Conservation (phyloP, 2,113 vertebrate species). For the Scopus umbretta region DNA sequence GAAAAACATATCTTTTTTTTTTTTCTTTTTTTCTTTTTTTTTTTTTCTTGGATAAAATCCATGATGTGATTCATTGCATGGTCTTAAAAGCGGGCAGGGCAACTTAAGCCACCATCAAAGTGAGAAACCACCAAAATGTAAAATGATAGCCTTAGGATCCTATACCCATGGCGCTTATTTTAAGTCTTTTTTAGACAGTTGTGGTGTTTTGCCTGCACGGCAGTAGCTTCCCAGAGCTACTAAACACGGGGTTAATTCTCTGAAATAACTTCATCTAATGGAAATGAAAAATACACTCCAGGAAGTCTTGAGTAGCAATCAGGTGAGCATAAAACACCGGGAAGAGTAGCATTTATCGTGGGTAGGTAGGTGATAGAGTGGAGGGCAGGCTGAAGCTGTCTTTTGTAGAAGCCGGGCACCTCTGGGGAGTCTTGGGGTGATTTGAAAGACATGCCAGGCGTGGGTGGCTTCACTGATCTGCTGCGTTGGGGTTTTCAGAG, state of each 20-base stretch:
- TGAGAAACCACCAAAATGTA: slow-evolving; percentile 36
- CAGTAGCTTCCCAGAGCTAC: background rate
- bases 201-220: background rate
- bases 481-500: background rate
- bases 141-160: background rate
- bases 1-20: background rate
- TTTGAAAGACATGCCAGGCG: background rate
- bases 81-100: background rate
- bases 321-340: background rate
- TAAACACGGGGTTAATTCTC: background rate
- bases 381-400: background rate
- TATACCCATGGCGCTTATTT: background rate
- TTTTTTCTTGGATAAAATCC: background rate
- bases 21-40: background rate
- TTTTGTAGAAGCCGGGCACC: background rate
- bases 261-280: background rate
- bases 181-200: background rate
- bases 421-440: background rate
- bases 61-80: background rate
- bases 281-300: background rate
- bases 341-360: background rate
- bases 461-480: background rate
- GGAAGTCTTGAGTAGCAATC: background rate
- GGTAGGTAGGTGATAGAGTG: background rate
- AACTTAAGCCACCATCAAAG: background rate